These are phyloP conservation scores for Bembecia ichneumoniformis DNA, from an alignment of 2,888 invertebrate species.

Conservation along the genomic window DNA sequence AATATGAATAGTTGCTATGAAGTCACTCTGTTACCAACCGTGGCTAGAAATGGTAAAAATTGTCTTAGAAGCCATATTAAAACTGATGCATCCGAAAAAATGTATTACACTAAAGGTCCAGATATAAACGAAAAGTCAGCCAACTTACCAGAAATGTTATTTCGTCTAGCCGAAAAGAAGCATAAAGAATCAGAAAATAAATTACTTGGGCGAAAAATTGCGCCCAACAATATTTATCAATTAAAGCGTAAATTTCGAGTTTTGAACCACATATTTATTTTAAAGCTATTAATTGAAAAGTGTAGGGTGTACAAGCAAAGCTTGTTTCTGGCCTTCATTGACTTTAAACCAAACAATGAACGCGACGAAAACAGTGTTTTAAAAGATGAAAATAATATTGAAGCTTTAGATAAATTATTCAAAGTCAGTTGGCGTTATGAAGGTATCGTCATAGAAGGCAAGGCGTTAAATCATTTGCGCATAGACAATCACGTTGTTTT, in stretches of 20 bases:
- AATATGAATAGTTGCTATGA: neutral
- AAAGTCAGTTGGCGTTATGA: neutral
- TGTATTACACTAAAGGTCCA: constrained; percentile 25
- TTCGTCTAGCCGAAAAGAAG: constrained; percentile 16
- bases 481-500: neutral
- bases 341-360: neutral
- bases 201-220: neutral
- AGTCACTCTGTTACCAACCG: constrained; percentile 9
- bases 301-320: neutral
- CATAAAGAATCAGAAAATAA: neutral
- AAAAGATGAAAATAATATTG: neutral
- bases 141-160: constrained; percentile 27
- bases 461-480: neutral
- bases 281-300: neutral
- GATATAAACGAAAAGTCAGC: constrained; percentile 26
- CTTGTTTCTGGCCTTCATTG: neutral
- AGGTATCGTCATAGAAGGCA: neutral
- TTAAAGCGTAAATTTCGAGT: neutral
- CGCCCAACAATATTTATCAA: neutral
- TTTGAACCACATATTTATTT: neutral
- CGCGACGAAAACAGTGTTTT: neutral
- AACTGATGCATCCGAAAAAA: constrained; percentile 15
- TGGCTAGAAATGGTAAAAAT: constrained; percentile 21
- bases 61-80: constrained; percentile 18
- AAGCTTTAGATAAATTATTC: neutral